phyloP scores from a whole-genome alignment of 30 jellyfish, hydroid and myxozoan genomes.

The Aurelia coerulea region DNA sequence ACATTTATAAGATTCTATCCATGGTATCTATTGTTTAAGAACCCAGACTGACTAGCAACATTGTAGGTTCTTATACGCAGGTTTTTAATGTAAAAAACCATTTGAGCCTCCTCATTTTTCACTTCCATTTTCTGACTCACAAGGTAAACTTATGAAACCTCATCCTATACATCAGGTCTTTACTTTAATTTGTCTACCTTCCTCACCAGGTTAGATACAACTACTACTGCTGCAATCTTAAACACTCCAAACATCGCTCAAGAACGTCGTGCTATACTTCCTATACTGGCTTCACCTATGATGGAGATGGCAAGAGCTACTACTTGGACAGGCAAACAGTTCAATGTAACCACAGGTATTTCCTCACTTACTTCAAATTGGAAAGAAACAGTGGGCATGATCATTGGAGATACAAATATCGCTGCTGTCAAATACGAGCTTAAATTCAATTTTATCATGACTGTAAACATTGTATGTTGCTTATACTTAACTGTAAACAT shows the following conservation, averaged over 20 bases:
- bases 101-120: no score
- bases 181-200: no score
- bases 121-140: no score
- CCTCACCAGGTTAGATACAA: slow-evolving; percentile 8
- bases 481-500: no score
- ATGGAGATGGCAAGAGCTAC: slow-evolving; percentile 35
- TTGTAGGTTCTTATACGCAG: no score
- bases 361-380: slow-evolving; percentile 22
- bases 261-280: slow-evolving; percentile 12
- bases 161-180: no score
- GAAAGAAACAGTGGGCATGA: slow-evolving; percentile 13
- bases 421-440: slow-evolving; percentile 39
- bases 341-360: slow-evolving; percentile 36
- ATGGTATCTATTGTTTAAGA: no score
- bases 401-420: slow-evolving; percentile 31
- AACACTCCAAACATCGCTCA: background rate
- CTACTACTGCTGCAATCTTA: slow-evolving; percentile 47
- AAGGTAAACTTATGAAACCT: no score
- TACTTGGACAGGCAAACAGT: slow-evolving; percentile 55
- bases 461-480: no score
- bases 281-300: slow-evolving; percentile 18
- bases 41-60: no score
- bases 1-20: no score
- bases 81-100: no score
- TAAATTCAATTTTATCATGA: background rate